Evolutionary conservation across 1,140 invertebrate genomes (phyloP), one percentile per base, ranked within the genome.

Genomic region (Aphelinus certus): DNA sequence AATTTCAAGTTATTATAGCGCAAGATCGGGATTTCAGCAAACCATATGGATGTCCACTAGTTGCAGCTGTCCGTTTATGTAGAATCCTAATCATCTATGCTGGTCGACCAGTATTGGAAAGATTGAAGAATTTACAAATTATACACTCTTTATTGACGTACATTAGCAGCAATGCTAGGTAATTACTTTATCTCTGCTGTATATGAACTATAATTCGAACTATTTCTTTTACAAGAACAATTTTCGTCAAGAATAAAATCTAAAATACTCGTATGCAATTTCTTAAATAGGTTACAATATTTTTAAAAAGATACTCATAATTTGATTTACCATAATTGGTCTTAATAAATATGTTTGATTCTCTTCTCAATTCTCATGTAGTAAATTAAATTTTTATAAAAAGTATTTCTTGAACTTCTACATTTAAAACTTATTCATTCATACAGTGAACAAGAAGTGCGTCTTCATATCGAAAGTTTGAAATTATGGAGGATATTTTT

Each of bases 401-500:
- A 60, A 48, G 68, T 75, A 26, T 26, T 26, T 26, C 26, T 26
- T 26, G 26, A 26, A 26, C 26, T 26, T 26, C 26, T 26, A 26
- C 26, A 26, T 26, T 26, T 0, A 26, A 0, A 26, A 26, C 26
- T 26, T 26, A 26, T 26, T 26, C 26, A 26, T 26, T 26, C 26
- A 26, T 26, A 0, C 43, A 71, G 70, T 42, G 26, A 46, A 0
- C 63, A 76, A 65, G 57, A 72, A 10, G 70, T 76, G 26, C 71
- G 80, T 71, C 48, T 88, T 1, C 76, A 82, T 42, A 86, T 86
- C 3, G 87, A 88, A 78, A 83, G 83, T 63, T 65, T 88, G 6
- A 78, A 86, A 43, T 66, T 88, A 1, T 88, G 86, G 86, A 82
- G 78, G 70, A 53, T 83, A 10, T 73, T 88, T n/a, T n/a, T 86